Conservation (phyloP, 2,888 invertebrate species). For the Parnassius apollo region DNA sequence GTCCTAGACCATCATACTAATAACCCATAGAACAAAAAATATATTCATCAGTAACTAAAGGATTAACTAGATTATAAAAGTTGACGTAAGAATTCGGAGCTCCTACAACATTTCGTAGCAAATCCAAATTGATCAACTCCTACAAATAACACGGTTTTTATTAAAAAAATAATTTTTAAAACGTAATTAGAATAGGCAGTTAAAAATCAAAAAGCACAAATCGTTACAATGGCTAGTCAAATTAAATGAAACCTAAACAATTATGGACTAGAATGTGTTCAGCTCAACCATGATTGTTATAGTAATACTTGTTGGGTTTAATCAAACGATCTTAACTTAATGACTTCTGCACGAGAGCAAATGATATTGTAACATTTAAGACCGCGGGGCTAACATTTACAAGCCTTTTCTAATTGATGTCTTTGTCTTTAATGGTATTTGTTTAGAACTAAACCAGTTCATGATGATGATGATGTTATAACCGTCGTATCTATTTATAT, state of each 20-base stretch:
- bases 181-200: too few relatives aligned
- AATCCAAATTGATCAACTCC: too few relatives aligned
- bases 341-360: slow-evolving; percentile 20
- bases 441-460: background rate
- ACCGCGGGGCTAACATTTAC: slow-evolving; percentile 15
- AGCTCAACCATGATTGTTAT: background rate
- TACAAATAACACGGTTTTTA: too few relatives aligned
- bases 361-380: slow-evolving; percentile 17
- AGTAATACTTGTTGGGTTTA: slow-evolving; percentile 17
- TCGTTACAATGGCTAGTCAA: background rate
- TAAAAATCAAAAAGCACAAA: too few relatives aligned
- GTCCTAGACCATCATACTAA: too few relatives aligned
- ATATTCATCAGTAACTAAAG: too few relatives aligned
- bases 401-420: slow-evolving; percentile 10
- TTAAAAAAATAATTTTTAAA: too few relatives aligned
- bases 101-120: too few relatives aligned
- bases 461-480: background rate
- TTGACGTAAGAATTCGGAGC: too few relatives aligned
- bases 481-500: background rate
- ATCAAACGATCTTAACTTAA: slow-evolving; percentile 20
- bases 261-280: background rate
- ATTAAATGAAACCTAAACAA: slow-evolving; percentile 3
- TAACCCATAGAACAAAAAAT: too few relatives aligned
- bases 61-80: too few relatives aligned
- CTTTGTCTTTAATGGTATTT: slow-evolving; percentile 1